Evolutionary conservation across 2,797 vertebrate species (phyloP).

Genomic region (Mormyrops attenuatus): DNA sequence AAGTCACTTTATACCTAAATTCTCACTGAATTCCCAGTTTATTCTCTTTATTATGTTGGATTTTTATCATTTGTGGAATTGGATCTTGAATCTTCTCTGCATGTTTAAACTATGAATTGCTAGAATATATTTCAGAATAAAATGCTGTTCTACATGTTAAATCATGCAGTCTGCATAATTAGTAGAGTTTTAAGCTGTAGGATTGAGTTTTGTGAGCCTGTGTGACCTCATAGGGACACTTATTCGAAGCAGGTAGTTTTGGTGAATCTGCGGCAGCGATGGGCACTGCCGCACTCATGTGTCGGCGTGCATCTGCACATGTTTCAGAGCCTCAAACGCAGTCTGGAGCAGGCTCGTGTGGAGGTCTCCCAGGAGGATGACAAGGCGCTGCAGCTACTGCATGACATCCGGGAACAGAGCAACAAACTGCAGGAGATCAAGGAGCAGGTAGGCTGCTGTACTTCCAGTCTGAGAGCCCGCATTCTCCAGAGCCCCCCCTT

Average conservation of each 20-base stretch:
- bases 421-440: slow-evolving; percentile 98
- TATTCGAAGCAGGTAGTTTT: background rate
- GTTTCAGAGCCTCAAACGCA: slow-evolving; percentile 91
- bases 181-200: background rate
- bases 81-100: background rate
- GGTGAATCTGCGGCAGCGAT: background rate
- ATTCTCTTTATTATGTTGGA: background rate
- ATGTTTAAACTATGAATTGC: background rate
- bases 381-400: slow-evolving; percentile 94
- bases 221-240: background rate
- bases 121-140: background rate
- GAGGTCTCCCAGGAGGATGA: slow-evolving; percentile 98
- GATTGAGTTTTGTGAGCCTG: background rate
- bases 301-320: slow-evolving; percentile 6
- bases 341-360: slow-evolving; percentile 96
- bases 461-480: background rate
- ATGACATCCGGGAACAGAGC: slow-evolving; percentile 97
- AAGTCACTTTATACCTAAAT: background rate
- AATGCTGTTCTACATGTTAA: background rate
- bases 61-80: background rate
- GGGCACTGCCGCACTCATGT: background rate
- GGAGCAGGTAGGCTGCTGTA: slow-evolving; percentile 78
- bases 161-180: background rate
- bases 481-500: background rate
- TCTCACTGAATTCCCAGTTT: background rate